Base-by-base conservation (phyloP, 1,140 invertebrate genomes). In the Adelges cooleyi region DNA sequence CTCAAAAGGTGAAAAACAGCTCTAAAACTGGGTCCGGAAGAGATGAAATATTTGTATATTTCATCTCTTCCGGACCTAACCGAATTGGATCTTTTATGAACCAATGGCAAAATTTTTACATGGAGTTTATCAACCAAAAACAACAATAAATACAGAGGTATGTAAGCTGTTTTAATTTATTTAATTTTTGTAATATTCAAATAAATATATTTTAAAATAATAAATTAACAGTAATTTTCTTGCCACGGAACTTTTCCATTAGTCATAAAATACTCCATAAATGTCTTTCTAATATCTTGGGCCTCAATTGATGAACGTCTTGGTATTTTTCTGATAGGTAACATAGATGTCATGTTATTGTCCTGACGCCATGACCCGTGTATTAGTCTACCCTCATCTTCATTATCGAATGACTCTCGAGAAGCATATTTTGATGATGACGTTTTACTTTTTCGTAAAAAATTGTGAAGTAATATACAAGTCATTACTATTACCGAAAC, bases 361-460 rank as follows among this genome's bases (percentile, higher is more conserved):
- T 48, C 42, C 1, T 15, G 27, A 1, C 54, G 17, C 54, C 54
- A 62, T 46, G 36, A 17, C 13, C 54, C 54, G 17, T n/a, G 44
- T 48, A 62, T 46, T 10, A 53, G n/a, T 56, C 15, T 27, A 15
- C 18, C 22, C 11, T 33, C 38, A 20, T 56, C 50, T 46, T 56
- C 33, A 56, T 20, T 18, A 59, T 56, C 51, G 22, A 46, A 44
- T 13, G 42, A 59, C n/a, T 53, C 66, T 13, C 33, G 18, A n/a
- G 66, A 53, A 17, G 36, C 8, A 42, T 67, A 67, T n/a, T 23
- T 46, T 62, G 48, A 17, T 36, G n/a, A 53, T 22, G 65, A 68
- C 38, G 67, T 65, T 66, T 52, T 13, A 29, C 62, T 68, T 40
- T 25, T 66, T n/a, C 50, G 5, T 59, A 68, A 29, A 56, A 56